Base-by-base conservation (phyloP, 2,888 invertebrate genomes). In the Xestia ashworthii region DNA sequence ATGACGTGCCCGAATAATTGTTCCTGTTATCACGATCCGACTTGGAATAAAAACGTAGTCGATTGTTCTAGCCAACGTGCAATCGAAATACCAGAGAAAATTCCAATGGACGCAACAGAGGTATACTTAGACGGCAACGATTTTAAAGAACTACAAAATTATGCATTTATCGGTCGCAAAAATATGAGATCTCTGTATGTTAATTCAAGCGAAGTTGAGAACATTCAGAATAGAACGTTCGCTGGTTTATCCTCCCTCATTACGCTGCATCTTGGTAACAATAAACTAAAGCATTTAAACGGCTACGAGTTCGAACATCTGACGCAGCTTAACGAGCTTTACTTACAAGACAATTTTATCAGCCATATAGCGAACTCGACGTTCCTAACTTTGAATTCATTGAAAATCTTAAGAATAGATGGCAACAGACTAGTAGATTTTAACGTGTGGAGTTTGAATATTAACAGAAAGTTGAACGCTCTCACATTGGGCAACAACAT, bases 1-100 rank as follows among this genome's bases (percentile, higher is more conserved):
- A 99, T 99, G 98, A 99, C 98, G 81, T 99, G 99, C 91, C 99
- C 99, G 14, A 97, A 98, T 90, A 99, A 99, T 93, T 99, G 99
- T 95, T 98, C 98, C 86, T 99, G 99, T 94, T 99, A 99, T 96
- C 99, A 99, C 93, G 99, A 99, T 93, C 98, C 98, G 90, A 98
- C 98, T 73, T 99, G 99, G 99, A 98, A 98, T 89, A 99, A 98
- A 78, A 99, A 99, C 94, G 98, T 99, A 32, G 99, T 99, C 65
- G 99, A 99, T 94, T 99, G 99, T 95, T 98, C 98, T 85, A 98
- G 98, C 64, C 98, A 98, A 94, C 97, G 97, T 92, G 97, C 98
- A 90, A 96, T 97, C 83, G 98, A 98, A 93, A 98, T 99, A 89
- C 99, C 99, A 5, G 97, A 98, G 74, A 97, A 98, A 89, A 98